Base-by-base conservation (phyloP, 2,797 vertebrate genomes). In the Fistularia commersonii region DNA sequence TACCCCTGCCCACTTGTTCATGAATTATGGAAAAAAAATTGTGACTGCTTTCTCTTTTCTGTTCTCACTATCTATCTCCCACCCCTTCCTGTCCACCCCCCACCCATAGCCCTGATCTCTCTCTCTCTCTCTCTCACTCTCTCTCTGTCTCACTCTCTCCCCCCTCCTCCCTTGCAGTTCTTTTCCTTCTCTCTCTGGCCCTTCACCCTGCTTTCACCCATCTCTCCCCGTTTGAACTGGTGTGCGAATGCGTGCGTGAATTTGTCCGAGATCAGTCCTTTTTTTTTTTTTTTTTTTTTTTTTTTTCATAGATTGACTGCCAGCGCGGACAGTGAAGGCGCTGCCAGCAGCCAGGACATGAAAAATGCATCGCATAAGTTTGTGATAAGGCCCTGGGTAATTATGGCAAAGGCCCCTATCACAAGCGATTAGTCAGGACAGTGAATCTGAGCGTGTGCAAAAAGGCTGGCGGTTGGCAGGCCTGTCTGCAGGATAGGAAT, bases 291-390 rank as follows among this genome's bases (percentile, higher is more conserved):
- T 15, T 15, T 7, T 8, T 11, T 11, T 8, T 8, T 8, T 14
- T 10, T 36, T 38, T 36, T 37, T 78, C 50, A 45, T 76, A 68
- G 81, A 82, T 84, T 82, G 84, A 84, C 84, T 86, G 87, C 82
- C 85, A 83, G 80, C 69, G 38, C 11, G 71, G 81, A 74, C 80
- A 86, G 82, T 72, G 76, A 79, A 85, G 85, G 83, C 85, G 77
- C 79, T 74, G 81, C 84, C 81, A 82, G 78, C 82, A 82, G 85
- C 81, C 80, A 83, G 81, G 79, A 85, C 88, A 89, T 90, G 82
- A 90, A 91, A 89, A 89, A 88, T 90, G 88, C 87, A 90, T 89
- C 84, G 76, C 85, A 85, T 85, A 86, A 85, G 88, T 88, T 88
- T 87, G 85, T 83, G 83, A 90, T 90, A 87, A 88, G 85, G 81